phyloP scores from a whole-genome alignment of 2,888 invertebrate species.

The Luffia ferchaultella region DNA sequence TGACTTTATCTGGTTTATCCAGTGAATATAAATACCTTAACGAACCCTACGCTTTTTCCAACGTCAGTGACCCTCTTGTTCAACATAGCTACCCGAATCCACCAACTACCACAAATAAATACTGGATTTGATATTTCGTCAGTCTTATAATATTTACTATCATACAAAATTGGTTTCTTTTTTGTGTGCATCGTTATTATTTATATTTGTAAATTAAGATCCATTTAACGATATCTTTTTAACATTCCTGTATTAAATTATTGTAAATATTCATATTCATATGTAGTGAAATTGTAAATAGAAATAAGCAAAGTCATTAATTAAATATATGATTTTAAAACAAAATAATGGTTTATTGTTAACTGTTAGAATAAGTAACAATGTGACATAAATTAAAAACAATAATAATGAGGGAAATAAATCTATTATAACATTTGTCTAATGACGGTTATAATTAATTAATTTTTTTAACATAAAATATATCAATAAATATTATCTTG shows the following conservation, averaged over 20 bases:
- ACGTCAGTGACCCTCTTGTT: slow-evolving; percentile 46
- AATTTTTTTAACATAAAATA: slow-evolving; percentile 10
- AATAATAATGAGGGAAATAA: background rate
- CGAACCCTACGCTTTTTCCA: slow-evolving; percentile 56
- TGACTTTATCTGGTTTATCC: slow-evolving; percentile 52
- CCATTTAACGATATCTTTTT: slow-evolving; percentile 2
- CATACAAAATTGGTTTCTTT: no score
- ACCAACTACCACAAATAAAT: slow-evolving; percentile 48
- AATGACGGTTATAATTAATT: slow-evolving; percentile 1
- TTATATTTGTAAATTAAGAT: background rate
- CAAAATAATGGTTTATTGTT: background rate
- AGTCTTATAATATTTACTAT: no score
- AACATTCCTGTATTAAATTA: slow-evolving; percentile 2
- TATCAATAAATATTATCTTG: slow-evolving; percentile 4
- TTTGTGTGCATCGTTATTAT: background rate
- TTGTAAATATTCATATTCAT: background rate
- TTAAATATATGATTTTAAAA: background rate
- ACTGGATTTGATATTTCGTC: slow-evolving; percentile 58
- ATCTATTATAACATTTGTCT: background rate
- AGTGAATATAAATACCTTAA: slow-evolving; percentile 61
- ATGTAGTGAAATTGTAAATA: background rate
- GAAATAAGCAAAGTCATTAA: background rate
- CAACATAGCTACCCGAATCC: slow-evolving; percentile 57
- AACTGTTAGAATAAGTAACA: background rate
- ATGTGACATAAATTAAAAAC: background rate